A percentile compares a stretch with the other conserved stretches of the same genome.
Evolutionary conservation across 2,113 vertebrate genomes (phyloP).

Genomic region (Passer montanus): DNA sequence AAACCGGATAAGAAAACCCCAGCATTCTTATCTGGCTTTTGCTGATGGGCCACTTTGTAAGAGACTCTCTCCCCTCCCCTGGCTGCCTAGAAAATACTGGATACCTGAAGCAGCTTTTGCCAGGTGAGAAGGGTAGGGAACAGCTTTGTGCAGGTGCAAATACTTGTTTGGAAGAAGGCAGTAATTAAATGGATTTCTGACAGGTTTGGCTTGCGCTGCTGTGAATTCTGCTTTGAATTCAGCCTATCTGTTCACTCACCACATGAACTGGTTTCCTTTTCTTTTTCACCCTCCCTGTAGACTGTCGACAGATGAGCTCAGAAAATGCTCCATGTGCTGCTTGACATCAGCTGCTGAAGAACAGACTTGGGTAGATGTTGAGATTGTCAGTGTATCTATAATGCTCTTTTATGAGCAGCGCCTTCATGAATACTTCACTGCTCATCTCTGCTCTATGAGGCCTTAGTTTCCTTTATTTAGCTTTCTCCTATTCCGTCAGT

Average conservation of each 20-base stretch:
- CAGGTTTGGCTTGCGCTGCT: neutral
- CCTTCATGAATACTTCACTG: neutral
- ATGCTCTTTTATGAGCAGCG: neutral
- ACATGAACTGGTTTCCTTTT: slow-evolving; percentile 9
- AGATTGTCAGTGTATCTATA: slow-evolving; percentile 13
- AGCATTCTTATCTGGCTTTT: neutral
- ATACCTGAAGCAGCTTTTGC: neutral
- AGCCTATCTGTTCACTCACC: neutral
- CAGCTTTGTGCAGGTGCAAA: neutral
- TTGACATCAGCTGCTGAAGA: slow-evolving; percentile 15
- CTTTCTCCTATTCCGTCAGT: neutral
- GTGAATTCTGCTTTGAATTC: neutral
- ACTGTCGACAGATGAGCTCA: neutral
- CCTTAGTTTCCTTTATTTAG: neutral
- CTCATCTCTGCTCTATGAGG: neutral
- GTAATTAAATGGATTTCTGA: neutral
- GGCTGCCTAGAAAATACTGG: neutral
- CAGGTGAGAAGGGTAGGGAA: neutral
- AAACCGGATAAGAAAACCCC: neutral
- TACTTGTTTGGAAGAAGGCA: neutral
- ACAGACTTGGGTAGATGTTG: slow-evolving; percentile 31
- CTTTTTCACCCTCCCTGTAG: neutral
- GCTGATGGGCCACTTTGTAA: neutral
- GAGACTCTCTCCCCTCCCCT: neutral
- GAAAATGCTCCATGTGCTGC: slow-evolving; percentile 24